Evolutionary conservation across 1,140 invertebrate genomes (phyloP).

Genomic region (Pseudomyrmex gracilis): DNA sequence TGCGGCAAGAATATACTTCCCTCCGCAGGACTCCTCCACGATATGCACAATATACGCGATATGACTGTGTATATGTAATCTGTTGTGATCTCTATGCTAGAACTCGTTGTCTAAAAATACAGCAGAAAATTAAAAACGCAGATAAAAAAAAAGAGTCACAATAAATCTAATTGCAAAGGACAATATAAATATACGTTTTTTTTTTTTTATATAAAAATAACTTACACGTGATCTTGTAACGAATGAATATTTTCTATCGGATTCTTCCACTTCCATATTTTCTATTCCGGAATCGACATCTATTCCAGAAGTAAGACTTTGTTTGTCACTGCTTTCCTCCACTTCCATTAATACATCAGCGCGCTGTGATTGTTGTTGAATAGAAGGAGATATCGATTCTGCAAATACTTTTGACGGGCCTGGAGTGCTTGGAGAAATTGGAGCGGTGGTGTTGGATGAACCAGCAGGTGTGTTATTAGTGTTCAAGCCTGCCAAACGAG

Average conservation of each 20-base stretch:
- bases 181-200: background rate
- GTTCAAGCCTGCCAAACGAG: conserved; percentile 87
- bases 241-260: conserved; percentile 81
- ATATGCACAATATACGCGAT: conserved; percentile 88
- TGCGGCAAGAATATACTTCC: conserved; percentile 88
- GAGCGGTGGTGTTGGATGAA: conserved; percentile 62
- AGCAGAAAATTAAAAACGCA: conserved; percentile 23
- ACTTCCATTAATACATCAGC: conserved; percentile 86
- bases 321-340: conserved; percentile 85
- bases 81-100: conserved; percentile 87
- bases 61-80: conserved; percentile 88
- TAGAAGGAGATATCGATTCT: conserved; percentile 78
- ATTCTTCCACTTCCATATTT: conserved; percentile 90
- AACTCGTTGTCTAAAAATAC: conserved; percentile 83
- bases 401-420: conserved; percentile 80
- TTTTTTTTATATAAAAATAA: conserved; percentile 8
- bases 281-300: conserved; percentile 92
- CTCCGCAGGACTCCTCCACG: conserved; percentile 88
- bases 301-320: conserved; percentile 84
- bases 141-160: background rate
- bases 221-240: conserved; percentile 82
- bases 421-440: conserved; percentile 74
- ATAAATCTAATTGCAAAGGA: background rate
- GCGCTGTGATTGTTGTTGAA: conserved; percentile 76
- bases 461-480: conserved; percentile 66